phyloP scores from a whole-genome alignment of 2,113 vertebrate genomes.

The Tachuris rubrigastra region DNA sequence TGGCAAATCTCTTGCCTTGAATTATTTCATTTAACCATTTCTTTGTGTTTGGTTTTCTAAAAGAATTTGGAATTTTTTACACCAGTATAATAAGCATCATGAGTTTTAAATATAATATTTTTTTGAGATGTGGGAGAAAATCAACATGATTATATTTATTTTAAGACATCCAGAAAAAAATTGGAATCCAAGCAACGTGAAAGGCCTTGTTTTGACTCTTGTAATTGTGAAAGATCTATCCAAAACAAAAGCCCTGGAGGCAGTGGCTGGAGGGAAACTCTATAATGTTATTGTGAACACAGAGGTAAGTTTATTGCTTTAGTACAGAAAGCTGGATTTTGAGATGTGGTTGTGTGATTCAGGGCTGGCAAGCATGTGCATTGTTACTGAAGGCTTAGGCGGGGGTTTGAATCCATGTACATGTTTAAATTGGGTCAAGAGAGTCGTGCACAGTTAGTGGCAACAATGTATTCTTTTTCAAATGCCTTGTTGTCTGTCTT shows the following conservation, averaged over 20 bases:
- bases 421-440: neutral
- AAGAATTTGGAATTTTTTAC: neutral
- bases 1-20: neutral
- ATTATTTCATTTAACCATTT: neutral
- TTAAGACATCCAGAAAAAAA: conserved; percentile 87
- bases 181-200: conserved; percentile 85
- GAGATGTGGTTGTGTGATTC: fast-evolving
- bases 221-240: conserved; percentile 83
- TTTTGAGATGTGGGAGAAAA: neutral
- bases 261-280: conserved; percentile 88
- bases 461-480: neutral
- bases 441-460: neutral
- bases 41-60: fast-evolving
- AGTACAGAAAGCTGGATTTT: neutral
- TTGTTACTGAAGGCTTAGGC: neutral
- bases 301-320: conserved; percentile 77
- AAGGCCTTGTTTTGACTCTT: conserved; percentile 87
- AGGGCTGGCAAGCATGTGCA: fast-evolving
- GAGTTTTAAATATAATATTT: neutral
- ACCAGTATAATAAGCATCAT: neutral
- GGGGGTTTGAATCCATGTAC: neutral
- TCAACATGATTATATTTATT: neutral
- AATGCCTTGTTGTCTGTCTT: neutral
- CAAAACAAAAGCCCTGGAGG: conserved; percentile 88
- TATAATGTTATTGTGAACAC: conserved; percentile 94